Conservation (phyloP, 2,888 invertebrate genomes). For the Melikaiella ostensackeni region DNA sequence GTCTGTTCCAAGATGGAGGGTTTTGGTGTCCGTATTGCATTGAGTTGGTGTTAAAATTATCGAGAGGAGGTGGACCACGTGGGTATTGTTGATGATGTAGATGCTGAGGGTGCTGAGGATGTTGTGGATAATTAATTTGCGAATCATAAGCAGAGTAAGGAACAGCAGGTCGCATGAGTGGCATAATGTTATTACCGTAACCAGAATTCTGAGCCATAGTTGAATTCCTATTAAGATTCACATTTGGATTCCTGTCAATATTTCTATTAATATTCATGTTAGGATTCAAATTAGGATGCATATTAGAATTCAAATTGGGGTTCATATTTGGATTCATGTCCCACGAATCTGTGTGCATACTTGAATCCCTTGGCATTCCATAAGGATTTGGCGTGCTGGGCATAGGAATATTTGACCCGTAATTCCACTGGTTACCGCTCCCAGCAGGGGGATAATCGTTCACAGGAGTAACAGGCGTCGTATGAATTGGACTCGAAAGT, state of each 20-base stretch:
- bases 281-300: not conserved
- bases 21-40: slow-evolving; percentile 18
- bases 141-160: slow-evolving; percentile 43
- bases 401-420: slow-evolving; percentile 1
- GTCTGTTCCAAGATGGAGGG: slow-evolving; percentile 10
- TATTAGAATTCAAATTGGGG: not conserved
- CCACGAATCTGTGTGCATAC: slow-evolving; percentile 12
- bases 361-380: slow-evolving; percentile 24
- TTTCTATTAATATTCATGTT: slow-evolving; percentile 40
- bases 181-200: slow-evolving; percentile 19
- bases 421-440: slow-evolving; percentile 20
- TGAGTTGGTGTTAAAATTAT: slow-evolving; percentile 2
- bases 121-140: slow-evolving; percentile 44
- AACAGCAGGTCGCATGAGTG: slow-evolving; percentile 39
- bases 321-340: slow-evolving; percentile 14
- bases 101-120: not conserved
- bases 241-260: slow-evolving; percentile 22
- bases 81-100: slow-evolving; percentile 1
- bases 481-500: not conserved
- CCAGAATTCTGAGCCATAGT: slow-evolving; percentile 42
- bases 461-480: not conserved
- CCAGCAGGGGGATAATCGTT: not conserved
- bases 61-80: not conserved
- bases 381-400: not conserved
- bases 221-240: slow-evolving; percentile 42